Evolutionary conservation across 2,888 invertebrate genomes (phyloP), one percentile per base, ranked within the genome.

Genomic region (Seira musarum): DNA sequence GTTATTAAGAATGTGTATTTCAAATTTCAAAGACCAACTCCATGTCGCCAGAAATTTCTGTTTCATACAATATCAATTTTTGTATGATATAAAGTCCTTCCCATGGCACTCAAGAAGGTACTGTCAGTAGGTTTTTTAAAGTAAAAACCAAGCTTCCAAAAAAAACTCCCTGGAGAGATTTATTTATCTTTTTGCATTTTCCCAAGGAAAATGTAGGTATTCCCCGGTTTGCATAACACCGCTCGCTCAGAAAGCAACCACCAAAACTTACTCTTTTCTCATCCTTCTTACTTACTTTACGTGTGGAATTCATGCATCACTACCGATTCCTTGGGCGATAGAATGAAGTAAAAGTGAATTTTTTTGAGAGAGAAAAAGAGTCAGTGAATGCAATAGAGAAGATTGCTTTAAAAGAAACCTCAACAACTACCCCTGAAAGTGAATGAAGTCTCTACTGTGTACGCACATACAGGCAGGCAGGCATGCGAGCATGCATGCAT

Each of bases 91-190:
- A n/a, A n/a, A n/a, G n/a, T n/a, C n/a, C n/a, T n/a, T n/a, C n/a
- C n/a, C n/a, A n/a, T n/a, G n/a, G n/a, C n/a, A n/a, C n/a, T n/a
- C n/a, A n/a, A n/a, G n/a, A n/a, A n/a, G n/a, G n/a, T n/a, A n/a
- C n/a, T n/a, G n/a, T n/a, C n/a, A n/a, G n/a, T n/a, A n/a, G n/a
- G n/a, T n/a, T 15, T 53, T 17, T 53, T 53, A 17, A 17, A 53
- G 53, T 13, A 15, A 53, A 53, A 53, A 2, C 30, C 30, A 2
- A 30, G 13, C 53, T 15, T 53, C 53, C 15, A 2, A 53, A 53
- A 53, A 53, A 40, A 53, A 53, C 35, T 80, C 75, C 80, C 80
- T 49, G 10, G 75, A 76, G 80, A 76, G 80, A 80, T 80, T 80
- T 80, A 80, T 80, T 80, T 75, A 71, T 70, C 66, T 68, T 57